Evolutionary conservation across 2,888 invertebrate genomes (phyloP).

Genomic region (Ariolimax columbianus): DNA sequence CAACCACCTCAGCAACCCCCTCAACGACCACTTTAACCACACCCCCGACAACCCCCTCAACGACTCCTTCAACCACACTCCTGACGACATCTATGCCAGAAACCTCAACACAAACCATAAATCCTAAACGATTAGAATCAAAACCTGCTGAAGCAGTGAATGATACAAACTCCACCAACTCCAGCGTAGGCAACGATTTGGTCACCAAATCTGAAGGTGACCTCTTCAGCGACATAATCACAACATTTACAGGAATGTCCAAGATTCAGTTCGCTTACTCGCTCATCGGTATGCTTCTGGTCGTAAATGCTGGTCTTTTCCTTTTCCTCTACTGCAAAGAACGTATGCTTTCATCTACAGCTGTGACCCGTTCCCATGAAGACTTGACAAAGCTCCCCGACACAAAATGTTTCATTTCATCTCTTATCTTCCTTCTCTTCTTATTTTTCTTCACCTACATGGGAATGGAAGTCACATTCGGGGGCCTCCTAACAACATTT

Average conservation of each 20-base stretch:
- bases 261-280: constrained; percentile 78
- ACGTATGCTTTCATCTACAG: constrained; percentile 45
- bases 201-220: neutral
- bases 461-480: constrained; percentile 79
- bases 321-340: constrained; percentile 75
- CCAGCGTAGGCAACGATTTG: neutral
- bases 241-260: constrained; percentile 60
- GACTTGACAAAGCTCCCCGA: constrained; percentile 49
- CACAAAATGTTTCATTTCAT: constrained; percentile 60
- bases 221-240: neutral
- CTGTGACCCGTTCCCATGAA: constrained; percentile 39
- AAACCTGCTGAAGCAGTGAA: neutral
- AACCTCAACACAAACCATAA: neutral
- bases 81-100: constrained; percentile 25
- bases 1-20: constrained; percentile 49
- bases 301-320: constrained; percentile 76
- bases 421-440: constrained; percentile 76
- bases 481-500: constrained; percentile 79
- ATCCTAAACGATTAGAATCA: neutral
- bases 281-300: constrained; percentile 75
- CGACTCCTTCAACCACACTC: constrained; percentile 27
- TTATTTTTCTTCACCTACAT: constrained; percentile 78
- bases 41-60: constrained; percentile 24
- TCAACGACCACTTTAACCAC: constrained; percentile 43
- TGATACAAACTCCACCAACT: neutral